Percentiles rank a stretch among this genome's conserved stretches.
phyloP scores from a whole-genome alignment of 2,888 invertebrate genomes.

The Anaspis maculata region DNA sequence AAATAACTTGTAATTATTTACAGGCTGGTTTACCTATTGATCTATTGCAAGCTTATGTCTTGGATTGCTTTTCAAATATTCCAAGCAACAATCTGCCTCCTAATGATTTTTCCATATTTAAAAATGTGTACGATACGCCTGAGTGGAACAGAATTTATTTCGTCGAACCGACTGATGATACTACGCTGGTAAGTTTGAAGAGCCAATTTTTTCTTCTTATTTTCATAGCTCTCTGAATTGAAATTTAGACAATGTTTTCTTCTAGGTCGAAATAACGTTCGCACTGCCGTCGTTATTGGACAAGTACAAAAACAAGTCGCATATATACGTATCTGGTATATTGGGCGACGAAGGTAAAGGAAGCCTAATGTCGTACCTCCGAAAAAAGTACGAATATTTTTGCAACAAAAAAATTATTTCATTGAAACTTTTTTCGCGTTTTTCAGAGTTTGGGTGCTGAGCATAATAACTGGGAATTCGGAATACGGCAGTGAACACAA shows the following conservation, averaged over 20 bases:
- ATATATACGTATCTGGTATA: slow-evolving; percentile 68
- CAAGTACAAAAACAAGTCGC: slow-evolving; percentile 67
- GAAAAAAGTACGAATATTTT: slow-evolving; percentile 49
- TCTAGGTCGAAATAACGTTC: slow-evolving; percentile 55
- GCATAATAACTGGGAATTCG: slow-evolving; percentile 61
- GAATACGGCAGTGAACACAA: slow-evolving; percentile 73
- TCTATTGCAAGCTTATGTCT: slow-evolving; percentile 56
- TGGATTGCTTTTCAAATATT: slow-evolving; percentile 58
- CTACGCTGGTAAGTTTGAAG: slow-evolving; percentile 48
- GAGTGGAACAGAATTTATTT: slow-evolving; percentile 62
- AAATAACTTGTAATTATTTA: slow-evolving; percentile 6
- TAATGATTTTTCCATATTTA: slow-evolving; percentile 52
- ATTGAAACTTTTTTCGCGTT: too few species aligned
- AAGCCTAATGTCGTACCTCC: slow-evolving; percentile 68
- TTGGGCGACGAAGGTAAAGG: slow-evolving; percentile 82
- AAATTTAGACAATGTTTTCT: not conserved
- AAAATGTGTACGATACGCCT: slow-evolving; percentile 51
- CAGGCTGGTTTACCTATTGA: slow-evolving; percentile 55
- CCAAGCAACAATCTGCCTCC: slow-evolving; percentile 57
- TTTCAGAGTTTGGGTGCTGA: slow-evolving; percentile 67
- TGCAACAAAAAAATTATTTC: slow-evolving; percentile 5
- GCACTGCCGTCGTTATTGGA: slow-evolving; percentile 52
- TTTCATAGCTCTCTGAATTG: not conserved
- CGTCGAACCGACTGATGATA: slow-evolving; percentile 67
- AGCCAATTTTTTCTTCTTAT: not conserved